These are phyloP conservation scores for Hoplodrina ambigua DNA, from an alignment of 2,888 invertebrate species.

Conservation along the genomic window DNA sequence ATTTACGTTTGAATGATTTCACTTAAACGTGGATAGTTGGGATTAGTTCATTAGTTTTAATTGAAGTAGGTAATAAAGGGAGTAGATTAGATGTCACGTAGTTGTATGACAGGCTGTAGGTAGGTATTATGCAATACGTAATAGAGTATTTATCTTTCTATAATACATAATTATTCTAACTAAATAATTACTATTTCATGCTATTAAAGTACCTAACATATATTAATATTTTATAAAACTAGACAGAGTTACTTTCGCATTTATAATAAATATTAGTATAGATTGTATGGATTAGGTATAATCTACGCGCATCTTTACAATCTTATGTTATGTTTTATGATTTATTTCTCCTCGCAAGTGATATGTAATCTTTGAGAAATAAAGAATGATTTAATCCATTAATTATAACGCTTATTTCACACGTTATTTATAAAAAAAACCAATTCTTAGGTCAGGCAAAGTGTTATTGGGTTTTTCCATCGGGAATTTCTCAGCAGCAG, in stretches of 20 bases:
- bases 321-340: too few species aligned
- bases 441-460: too few species aligned
- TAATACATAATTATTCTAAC: not conserved
- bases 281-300: too few species aligned
- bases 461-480: too few species aligned
- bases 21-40: constrained; percentile 5
- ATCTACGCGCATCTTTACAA: too few species aligned
- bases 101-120: not conserved
- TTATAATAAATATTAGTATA: too few species aligned
- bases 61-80: constrained; percentile 27
- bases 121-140: constrained; percentile 1
- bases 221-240: not conserved
- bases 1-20: not conserved
- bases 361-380: too few species aligned
- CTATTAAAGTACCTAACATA: not conserved
- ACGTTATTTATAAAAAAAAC: not conserved
- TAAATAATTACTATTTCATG: not conserved
- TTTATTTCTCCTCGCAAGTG: too few species aligned
- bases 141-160: not conserved
- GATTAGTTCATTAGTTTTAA: constrained; percentile 14
- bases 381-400: too few species aligned
- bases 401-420: constrained; percentile 10
- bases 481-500: too few species aligned
- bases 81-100: not conserved
- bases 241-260: not conserved